Conservation (phyloP, 2,888 invertebrate genomes). For the Latrodectus hesperus region DNA sequence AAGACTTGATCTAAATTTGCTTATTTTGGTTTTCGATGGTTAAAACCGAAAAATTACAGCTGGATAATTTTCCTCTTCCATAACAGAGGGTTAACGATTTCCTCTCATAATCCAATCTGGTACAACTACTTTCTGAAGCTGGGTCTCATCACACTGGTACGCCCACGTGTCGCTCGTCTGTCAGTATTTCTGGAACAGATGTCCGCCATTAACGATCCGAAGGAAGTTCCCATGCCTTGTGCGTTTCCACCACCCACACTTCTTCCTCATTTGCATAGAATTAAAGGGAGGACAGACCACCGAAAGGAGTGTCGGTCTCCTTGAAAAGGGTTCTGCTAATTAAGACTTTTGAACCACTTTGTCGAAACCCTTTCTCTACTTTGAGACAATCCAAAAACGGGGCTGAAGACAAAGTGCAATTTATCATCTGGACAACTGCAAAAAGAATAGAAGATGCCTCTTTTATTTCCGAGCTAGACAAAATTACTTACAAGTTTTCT, state of each 20-base stretch:
- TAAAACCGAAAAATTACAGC: too few relatives aligned
- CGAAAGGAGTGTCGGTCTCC: conserved; percentile 34
- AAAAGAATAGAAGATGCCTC: neutral
- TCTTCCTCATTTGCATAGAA: conserved; percentile 60
- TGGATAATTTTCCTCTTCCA: too few relatives aligned
- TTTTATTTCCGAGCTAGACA: neutral
- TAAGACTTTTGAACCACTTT: conserved; percentile 54
- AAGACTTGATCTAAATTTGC: too few relatives aligned
- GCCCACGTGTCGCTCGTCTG: conserved; percentile 42
- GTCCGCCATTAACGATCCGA: conserved; percentile 48
- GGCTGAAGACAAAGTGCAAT: conserved; percentile 24
- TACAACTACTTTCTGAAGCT: neutral
- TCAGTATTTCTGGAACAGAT: conserved; percentile 57
- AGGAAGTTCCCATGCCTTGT: conserved; percentile 18
- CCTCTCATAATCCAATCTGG: neutral
- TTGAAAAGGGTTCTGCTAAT: conserved; percentile 43
- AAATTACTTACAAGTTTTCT: too few relatives aligned
- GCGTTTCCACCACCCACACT: neutral
- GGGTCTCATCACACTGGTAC: conserved; percentile 13
- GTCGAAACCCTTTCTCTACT: conserved; percentile 12
- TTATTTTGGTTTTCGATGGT: too few relatives aligned
- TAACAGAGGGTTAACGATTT: neutral
- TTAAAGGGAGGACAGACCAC: conserved; percentile 46
- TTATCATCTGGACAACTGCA: neutral
- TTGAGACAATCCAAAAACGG: neutral